Base-by-base conservation (phyloP, 2,797 vertebrate genomes). In the Cryptoprocta ferox region DNA sequence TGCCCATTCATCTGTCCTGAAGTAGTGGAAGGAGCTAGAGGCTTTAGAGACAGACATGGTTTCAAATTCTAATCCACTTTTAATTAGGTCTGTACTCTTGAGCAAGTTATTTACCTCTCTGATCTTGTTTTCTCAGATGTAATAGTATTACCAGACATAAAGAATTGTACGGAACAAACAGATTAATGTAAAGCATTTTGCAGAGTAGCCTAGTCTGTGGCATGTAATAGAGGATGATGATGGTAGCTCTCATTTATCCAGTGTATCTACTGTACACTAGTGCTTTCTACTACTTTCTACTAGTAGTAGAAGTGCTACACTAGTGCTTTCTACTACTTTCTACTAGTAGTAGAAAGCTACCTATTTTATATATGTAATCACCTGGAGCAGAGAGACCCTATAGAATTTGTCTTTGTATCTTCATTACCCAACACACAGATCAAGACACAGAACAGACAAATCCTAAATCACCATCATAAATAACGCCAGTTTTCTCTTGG, bases 31-130 rank as follows among this genome's bases (percentile, higher is more conserved):
- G 81, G 30, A 89, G 26, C 83, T 39, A 66, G 21, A 37, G 35
- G n/a, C n/a, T n/a, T 95, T 70, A 24, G 83, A 94, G 63, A 53
- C 28, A 70, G n/a, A 59, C 35, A 26, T 87, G 4, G 21, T 75
- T 87, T 94, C 53, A 86, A 45, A n/a, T 90, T 89, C 37, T 50
- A n/a, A 45, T 71, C 30, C 12, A 71, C 19, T 95, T 96, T 87
- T 85, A 82, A 85, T 86, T 91, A 81, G n/a, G 45, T 91, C 1
- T 85, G 50, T 65, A 53, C 70, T 63, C 81, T 79, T 61, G 56
- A 81, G 39, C 68, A 96, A 63, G 35, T 97, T 81, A 68, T 95
- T 93, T 81, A 90, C 61, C 65, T 96, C 42, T 94, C 66, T 75
- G 50, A 30, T 81, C 42, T 70, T 76, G 4, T 85, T 94, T 92